phyloP scores from a whole-genome alignment of 2,797 vertebrate genomes.

The Fratercula arctica region DNA sequence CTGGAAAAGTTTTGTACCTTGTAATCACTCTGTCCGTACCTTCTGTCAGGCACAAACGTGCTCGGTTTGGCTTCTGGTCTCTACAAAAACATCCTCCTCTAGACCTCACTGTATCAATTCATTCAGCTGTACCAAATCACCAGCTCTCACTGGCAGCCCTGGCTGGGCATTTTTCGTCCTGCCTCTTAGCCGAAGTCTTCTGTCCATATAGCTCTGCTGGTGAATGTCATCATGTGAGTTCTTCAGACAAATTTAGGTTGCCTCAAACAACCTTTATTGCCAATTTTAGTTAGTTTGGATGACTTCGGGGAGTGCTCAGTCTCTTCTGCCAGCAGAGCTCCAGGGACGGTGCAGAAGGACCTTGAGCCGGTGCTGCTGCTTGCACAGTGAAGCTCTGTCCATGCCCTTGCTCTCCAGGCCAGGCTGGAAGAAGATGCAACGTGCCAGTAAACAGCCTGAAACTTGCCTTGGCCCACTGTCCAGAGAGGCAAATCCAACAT shows the following conservation, averaged over 20 bases:
- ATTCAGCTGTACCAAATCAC: not conserved
- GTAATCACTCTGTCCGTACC: not conserved
- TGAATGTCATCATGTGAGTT: not conserved
- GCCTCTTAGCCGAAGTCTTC: not conserved
- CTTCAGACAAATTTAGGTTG: not conserved
- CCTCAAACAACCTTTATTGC: not conserved
- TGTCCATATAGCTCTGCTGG: not conserved
- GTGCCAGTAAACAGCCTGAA: not conserved
- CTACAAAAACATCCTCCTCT: not conserved
- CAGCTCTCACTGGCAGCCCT: not conserved
- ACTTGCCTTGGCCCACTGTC: not conserved
- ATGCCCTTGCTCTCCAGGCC: not conserved
- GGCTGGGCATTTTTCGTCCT: not conserved
- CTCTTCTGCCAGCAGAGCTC: not conserved
- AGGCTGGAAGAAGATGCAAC: not conserved
- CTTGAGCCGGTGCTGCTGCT: not conserved
- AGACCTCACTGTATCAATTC: not conserved
- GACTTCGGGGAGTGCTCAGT: not conserved
- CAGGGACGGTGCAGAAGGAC: not conserved
- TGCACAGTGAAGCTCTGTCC: not conserved
- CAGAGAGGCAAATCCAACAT: constrained; percentile 18
- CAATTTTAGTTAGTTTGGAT: not conserved
- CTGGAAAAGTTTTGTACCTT: not conserved
- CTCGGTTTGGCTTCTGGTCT: not conserved
- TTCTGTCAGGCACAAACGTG: not conserved